phyloP scores from a whole-genome alignment of 2,113 vertebrate species.

The Diglossa brunneiventris region DNA sequence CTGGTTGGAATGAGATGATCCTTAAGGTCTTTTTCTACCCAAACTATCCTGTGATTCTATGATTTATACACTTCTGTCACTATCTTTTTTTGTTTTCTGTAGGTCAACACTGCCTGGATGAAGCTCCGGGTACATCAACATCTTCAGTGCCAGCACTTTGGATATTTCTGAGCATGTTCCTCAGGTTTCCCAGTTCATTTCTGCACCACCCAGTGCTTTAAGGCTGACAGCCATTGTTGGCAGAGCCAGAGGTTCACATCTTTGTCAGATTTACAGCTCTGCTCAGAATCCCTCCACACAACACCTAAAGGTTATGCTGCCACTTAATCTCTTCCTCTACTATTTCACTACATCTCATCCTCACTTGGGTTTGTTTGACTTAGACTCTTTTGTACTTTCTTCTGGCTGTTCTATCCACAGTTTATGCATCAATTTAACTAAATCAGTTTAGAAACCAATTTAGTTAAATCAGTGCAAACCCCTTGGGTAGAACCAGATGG shows the following conservation, averaged over 20 bases:
- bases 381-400: neutral
- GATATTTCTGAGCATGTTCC: neutral
- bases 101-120: neutral
- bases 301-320: neutral
- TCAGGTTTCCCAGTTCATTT: neutral
- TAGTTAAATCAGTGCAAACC: slow-evolving; percentile 41
- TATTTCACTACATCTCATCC: neutral
- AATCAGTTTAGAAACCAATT: slow-evolving; percentile 54
- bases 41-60: neutral
- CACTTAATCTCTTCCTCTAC: neutral
- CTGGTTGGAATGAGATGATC: neutral
- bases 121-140: neutral
- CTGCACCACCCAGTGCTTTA: neutral
- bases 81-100: neutral
- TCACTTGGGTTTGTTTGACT: slow-evolving; percentile 1
- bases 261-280: neutral
- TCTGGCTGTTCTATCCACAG: neutral
- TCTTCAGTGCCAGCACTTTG: neutral
- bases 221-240: neutral
- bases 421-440: slow-evolving; percentile 20
- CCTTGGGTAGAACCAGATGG: slow-evolving; percentile 35
- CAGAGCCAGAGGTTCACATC: neutral
- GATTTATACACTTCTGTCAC: neutral
- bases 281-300: neutral
- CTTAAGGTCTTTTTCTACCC: neutral